Base-by-base conservation (phyloP, 1,140 invertebrate genomes). In the Cepaea nemoralis region DNA sequence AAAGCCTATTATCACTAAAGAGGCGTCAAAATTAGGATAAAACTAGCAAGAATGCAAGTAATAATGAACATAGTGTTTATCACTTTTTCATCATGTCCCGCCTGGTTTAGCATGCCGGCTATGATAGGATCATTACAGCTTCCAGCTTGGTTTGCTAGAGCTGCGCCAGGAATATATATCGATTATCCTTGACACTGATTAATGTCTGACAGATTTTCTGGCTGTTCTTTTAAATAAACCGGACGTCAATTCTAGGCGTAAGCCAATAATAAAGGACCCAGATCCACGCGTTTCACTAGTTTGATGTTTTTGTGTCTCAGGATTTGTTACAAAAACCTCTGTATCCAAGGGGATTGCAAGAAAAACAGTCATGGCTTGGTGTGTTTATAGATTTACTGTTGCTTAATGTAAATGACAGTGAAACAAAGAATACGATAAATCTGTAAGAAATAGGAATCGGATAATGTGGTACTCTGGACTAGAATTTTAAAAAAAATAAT, bases 141-240 rank as follows among this genome's bases (percentile, higher is more conserved):
- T 19, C 50, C n/a, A 55, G n/a, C 50, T 14, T 8, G 16, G n/a
- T 55, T 14, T 55, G 50, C 16, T 45, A 45, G 50, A 55, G 19
- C 50, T 55, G 19, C 50, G 50, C n/a, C 50, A 55, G 50, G n/a
- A 55, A 55, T 55, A 55, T 55, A 55, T 55, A 55, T 55, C 50
- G 50, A 55, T 55, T 55, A 8, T 55, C 22, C 22, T 55, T 55
- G 19, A 55, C 50, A 55, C n/a, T 55, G 50, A 55, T 55, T 14
- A 55, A 55, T 55, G 50, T 55, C 5, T 55, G 50, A 55, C 22
- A 55, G 50, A 55, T 55, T 55, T 55, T 19, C 50, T 3, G 22
- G 8, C 19, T 55, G 19, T 24, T 55, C 22, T 24, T 55, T 55
- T 55, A 24, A 55, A 22, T 55, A 22, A 55, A 19, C 8, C 50